A percentile compares a stretch with the other conserved stretches of the same genome.
Conservation (phyloP, 2,888 invertebrate species). For the Agrypnus murinus region DNA sequence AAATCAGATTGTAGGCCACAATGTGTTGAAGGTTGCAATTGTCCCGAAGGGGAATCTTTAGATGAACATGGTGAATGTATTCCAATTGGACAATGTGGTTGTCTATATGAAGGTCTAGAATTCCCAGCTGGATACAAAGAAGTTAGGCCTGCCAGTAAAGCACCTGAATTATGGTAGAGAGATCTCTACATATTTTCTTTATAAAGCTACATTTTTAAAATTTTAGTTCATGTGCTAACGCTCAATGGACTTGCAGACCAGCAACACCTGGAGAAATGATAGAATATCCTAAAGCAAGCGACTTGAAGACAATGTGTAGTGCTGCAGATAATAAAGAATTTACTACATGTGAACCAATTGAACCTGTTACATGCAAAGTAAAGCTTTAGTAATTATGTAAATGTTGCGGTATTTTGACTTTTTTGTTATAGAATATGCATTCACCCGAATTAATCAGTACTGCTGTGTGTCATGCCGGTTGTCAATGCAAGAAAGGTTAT, state of each 20-base stretch:
- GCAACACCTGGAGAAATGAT: constrained; percentile 78
- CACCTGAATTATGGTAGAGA: constrained; percentile 82
- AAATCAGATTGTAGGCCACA: constrained; percentile 74
- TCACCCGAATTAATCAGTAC: constrained; percentile 73
- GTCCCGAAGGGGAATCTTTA: constrained; percentile 85
- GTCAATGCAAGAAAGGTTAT: constrained; percentile 84
- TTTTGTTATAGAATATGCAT: constrained; percentile 82
- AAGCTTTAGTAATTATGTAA: no score
- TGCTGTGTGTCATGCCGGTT: constrained; percentile 84
- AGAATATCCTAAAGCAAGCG: constrained; percentile 79
- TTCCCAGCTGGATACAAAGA: constrained; percentile 86
- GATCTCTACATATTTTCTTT: no score
- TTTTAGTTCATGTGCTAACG: constrained; percentile 78
- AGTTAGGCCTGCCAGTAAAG: constrained; percentile 74
- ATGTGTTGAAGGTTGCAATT: constrained; percentile 94
- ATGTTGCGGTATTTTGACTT: background rate
- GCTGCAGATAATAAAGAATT: constrained; percentile 81
- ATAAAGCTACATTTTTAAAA: background rate
- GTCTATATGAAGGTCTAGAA: constrained; percentile 81
- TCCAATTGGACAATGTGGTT: constrained; percentile 84
- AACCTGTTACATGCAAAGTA: constrained; percentile 87
- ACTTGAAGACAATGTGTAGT: constrained; percentile 79
- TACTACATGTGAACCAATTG: constrained; percentile 84
- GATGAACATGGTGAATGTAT: constrained; percentile 85
- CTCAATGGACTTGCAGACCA: constrained; percentile 81